Conservation (phyloP, 2,113 vertebrate genomes). For the Pteropus alecto region DNA sequence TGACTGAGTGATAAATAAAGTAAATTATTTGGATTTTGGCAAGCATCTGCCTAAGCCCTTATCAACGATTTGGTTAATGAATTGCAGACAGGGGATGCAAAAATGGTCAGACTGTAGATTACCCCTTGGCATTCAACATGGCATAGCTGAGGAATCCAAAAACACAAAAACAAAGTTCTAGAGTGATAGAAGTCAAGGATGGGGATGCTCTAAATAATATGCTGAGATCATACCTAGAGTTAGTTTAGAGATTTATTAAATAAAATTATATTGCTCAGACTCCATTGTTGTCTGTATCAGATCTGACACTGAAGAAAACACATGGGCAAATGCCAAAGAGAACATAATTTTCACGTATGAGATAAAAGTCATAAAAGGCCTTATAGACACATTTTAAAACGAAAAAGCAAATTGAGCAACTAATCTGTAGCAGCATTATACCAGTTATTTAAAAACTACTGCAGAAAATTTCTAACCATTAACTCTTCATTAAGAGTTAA, state of each 20-base stretch:
- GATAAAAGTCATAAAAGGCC: background rate
- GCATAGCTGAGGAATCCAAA: background rate
- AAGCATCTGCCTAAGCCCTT: background rate
- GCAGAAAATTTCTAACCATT: background rate
- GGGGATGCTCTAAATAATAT: background rate
- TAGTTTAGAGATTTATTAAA: conserved; percentile 22
- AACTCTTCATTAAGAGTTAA: background rate
- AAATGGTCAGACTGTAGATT: background rate
- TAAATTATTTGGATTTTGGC: background rate
- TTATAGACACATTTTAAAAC: background rate
- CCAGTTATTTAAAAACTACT: background rate
- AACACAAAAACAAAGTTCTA: background rate
- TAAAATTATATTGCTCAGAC: background rate
- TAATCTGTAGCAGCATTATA: background rate
- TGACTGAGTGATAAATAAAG: background rate
- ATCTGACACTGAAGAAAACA: background rate
- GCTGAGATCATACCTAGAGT: background rate
- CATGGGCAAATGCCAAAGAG: background rate
- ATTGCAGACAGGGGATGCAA: background rate
- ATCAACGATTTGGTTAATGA: background rate
- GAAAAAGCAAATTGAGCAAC: background rate
- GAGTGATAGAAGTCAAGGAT: background rate
- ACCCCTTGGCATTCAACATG: background rate
- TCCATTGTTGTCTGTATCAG: background rate
- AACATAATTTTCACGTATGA: background rate